These are phyloP conservation scores for Lateolabrax maculatus DNA, from an alignment of 2,797 vertebrate genomes.

Conservation along the genomic window DNA sequence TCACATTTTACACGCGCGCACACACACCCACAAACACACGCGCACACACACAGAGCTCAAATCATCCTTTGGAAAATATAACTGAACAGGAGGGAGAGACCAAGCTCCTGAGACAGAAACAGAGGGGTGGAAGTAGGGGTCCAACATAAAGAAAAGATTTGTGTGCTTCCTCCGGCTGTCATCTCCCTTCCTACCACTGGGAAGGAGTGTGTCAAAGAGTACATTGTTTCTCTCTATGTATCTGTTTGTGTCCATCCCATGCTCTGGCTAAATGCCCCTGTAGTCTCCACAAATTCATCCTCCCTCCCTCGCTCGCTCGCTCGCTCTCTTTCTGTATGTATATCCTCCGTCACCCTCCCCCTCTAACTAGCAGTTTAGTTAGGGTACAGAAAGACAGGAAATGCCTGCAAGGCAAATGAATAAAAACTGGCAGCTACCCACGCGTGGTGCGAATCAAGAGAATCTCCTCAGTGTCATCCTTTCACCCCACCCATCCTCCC, in stretches of 20 bases:
- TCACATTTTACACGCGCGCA: slow-evolving; percentile 36
- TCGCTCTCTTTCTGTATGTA: slow-evolving; percentile 32
- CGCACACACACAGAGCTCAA: slow-evolving; percentile 54
- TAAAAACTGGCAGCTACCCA: slow-evolving; percentile 74
- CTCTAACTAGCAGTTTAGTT: slow-evolving; percentile 69
- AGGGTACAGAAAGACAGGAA: slow-evolving; percentile 70
- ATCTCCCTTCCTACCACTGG: slow-evolving; percentile 71
- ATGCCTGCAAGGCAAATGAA: slow-evolving; percentile 73
- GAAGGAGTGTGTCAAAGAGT: slow-evolving; percentile 76
- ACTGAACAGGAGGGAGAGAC: slow-evolving; percentile 7
- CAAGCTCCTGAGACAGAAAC: slow-evolving; percentile 47
- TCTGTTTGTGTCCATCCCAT: slow-evolving; percentile 69
- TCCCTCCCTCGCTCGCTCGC: too few species aligned
- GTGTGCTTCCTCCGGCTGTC: slow-evolving; percentile 67
- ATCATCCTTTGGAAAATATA: slow-evolving; percentile 45
- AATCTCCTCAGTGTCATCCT: slow-evolving; percentile 63
- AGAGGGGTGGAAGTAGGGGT: slow-evolving; percentile 62
- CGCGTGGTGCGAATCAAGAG: slow-evolving; percentile 65
- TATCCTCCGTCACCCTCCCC: slow-evolving; percentile 53
- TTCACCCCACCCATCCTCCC: slow-evolving; percentile 38
- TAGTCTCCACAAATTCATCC: slow-evolving; percentile 53
- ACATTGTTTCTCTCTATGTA: slow-evolving; percentile 73
- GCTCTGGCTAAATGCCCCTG: slow-evolving; percentile 53
- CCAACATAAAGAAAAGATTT: slow-evolving; percentile 75
- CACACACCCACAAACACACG: slow-evolving; percentile 46